These are phyloP conservation scores for Neopelma chrysocephalum DNA, from an alignment of 2,797 vertebrate species.

Conservation along the genomic window DNA sequence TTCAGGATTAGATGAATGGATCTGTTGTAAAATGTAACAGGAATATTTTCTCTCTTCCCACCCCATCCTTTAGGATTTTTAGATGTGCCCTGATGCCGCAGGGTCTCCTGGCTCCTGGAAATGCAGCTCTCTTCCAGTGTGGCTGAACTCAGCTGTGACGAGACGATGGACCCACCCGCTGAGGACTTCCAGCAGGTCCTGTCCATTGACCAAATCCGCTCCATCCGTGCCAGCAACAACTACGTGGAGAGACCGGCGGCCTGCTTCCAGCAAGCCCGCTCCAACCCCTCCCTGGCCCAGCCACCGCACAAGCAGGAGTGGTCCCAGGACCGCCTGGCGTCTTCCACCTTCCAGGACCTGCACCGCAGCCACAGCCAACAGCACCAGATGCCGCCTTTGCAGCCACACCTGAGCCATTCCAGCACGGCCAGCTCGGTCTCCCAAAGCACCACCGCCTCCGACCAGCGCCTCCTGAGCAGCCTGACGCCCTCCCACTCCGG, in stretches of 20 bases:
- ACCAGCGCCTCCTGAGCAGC: constrained; percentile 89
- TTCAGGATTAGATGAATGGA: not conserved
- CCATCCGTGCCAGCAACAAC: constrained; percentile 93
- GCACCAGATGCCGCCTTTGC: constrained; percentile 82
- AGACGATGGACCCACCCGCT: constrained; percentile 81
- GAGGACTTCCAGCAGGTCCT: constrained; percentile 91
- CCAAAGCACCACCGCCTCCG: constrained; percentile 88
- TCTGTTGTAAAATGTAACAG: not conserved
- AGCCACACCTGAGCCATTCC: constrained; percentile 89
- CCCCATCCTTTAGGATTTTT: constrained; percentile 74
- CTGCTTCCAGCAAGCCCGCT: constrained; percentile 77
- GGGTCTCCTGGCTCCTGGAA: constrained; percentile 45
- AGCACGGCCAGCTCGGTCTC: constrained; percentile 94
- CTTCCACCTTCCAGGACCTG: constrained; percentile 74
- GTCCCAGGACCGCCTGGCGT: constrained; percentile 78
- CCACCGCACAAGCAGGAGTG: constrained; percentile 75
- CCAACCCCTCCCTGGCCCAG: constrained; percentile 83
- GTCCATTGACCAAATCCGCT: constrained; percentile 92
- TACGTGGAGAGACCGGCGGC: constrained; percentile 90
- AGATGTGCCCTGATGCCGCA: constrained; percentile 86
- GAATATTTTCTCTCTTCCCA: not conserved
- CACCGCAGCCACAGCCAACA: constrained; percentile 87
- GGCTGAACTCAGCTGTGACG: constrained; percentile 68
- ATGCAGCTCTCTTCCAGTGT: constrained; percentile 73
- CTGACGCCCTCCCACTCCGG: constrained; percentile 86